Evolutionary conservation across 2,888 invertebrate species (phyloP).

Genomic region (Campaea margaritaria): DNA sequence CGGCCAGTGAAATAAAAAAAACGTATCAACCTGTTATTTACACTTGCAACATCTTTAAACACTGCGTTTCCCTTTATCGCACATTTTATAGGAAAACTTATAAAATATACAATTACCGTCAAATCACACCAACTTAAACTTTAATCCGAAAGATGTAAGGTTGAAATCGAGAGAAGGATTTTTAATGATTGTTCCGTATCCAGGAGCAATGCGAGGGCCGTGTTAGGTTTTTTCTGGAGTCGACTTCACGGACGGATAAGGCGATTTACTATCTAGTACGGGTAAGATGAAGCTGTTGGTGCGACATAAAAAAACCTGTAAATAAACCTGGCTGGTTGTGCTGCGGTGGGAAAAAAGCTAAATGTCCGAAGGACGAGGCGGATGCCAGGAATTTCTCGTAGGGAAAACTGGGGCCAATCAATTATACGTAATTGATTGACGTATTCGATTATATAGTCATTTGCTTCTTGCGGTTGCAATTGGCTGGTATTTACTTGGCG

Average conservation of each 20-base stretch:
- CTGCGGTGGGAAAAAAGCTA: constrained; percentile 36
- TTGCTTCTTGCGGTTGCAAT: constrained; percentile 19
- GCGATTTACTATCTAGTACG: constrained; percentile 63
- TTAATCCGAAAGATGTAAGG: constrained; percentile 33
- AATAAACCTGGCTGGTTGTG: constrained; percentile 20
- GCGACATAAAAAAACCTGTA: constrained; percentile 53
- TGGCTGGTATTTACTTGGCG: constrained; percentile 32
- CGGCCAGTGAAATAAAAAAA: constrained; percentile 18
- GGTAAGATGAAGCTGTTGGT: constrained; percentile 63
- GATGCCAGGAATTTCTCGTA: constrained; percentile 42
- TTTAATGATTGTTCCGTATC: constrained; percentile 45
- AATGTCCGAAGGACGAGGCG: constrained; percentile 45
- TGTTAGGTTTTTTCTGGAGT: constrained; percentile 57
- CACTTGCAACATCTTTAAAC: constrained; percentile 38
- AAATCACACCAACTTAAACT: constrained; percentile 29
- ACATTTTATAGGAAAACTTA: constrained; percentile 28
- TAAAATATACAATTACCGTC: constrained; percentile 30
- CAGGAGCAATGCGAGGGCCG: constrained; percentile 43
- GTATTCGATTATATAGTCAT: constrained; percentile 35
- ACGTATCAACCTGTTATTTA: constrained; percentile 27
- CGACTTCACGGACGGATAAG: constrained; percentile 55
- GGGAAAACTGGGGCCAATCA: constrained; percentile 43
- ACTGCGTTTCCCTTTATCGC: constrained; percentile 32
- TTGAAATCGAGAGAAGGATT: constrained; percentile 28
- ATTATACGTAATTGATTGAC: constrained; percentile 50